Base-by-base conservation (phyloP, 2,888 invertebrate species). In the Listrodromus nycthemerus region DNA sequence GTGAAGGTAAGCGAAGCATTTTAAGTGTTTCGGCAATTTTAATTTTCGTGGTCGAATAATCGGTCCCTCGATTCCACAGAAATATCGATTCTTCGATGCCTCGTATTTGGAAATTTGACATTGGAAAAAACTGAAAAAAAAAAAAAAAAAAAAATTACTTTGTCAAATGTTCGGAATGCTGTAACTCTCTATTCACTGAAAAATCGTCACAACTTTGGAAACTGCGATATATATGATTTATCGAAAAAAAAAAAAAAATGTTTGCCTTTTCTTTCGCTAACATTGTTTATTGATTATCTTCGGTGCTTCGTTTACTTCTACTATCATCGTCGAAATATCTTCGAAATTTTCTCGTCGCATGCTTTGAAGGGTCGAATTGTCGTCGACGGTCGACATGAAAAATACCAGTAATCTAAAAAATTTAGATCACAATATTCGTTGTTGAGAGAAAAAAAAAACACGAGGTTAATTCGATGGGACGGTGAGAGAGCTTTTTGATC, bases 1-100 rank as follows among this genome's bases (percentile, higher is more conserved):
- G 92, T 92, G 87, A 93, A 92, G 92, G 92, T 92, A 90, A 90
- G 92, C 21, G 48, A 52, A 19, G 16, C 48, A 50, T 45, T 78
- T 2, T 19, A n/a, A n/a, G n/a, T 41, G 4, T 71, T 33, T 13
- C 8, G 24, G 2, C 24, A 24, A 55, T 4, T 10, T 4, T 13
- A 55, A 24, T 10, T 55, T 52, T 2, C 4, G 10, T 21, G 10
- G 21, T 21, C 21, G 24, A 1, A 24, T 24, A 7, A 55, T 13
- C 4, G 4, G 4, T 13, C 10, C 0, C 24, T 24, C 55, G 10
- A 24, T 21, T 21, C 24, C 1, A 8, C 24, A 21, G 7, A 19
- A 19, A 50, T 19, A 50, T 16, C 41, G 16, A 45, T 45, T 45
- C 13, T 45, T 3, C 4, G 41, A 45, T 16, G 16, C 13, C 41